Evolutionary conservation across 2,888 invertebrate genomes (phyloP), one percentile per base, ranked within the genome.

Genomic region (Dasypogon diadema): DNA sequence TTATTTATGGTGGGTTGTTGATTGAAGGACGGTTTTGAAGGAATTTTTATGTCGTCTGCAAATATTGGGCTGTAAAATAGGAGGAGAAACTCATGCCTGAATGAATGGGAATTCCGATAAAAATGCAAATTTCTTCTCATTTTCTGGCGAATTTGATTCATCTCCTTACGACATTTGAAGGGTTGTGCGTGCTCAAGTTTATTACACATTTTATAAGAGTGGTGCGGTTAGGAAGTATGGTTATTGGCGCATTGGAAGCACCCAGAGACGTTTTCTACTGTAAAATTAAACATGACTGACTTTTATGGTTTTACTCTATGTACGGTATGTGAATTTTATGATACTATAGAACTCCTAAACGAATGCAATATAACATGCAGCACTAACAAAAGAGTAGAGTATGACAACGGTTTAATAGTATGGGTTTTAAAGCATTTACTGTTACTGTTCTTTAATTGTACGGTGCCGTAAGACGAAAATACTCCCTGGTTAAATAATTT

Each of bases 1-100:
- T 77, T 77, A 77, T 77, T 77, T 77, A 77, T 77, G 65, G 73
- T 63, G 70, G 75, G 73, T 74, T 77, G 75, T 77, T 75, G 77
- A 77, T 77, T 77, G 77, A 77, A 75, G 77, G 75, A 77, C 75
- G 63, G 65, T 77, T 75, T 74, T 74, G 65, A 76, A 73, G 74
- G 77, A 75, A 77, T 75, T 77, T 77, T 77, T 75, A 77, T 77
- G 73, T 73, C 75, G 58, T 77, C 77, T 75, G 34, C 54, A 75
- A 75, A 75, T 77, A 77, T 77, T 74, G 77, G 77, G 73, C 48
- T 68, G 75, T 65, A 77, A 77, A 77, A 72, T 37, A 37, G 26
- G 22, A 60, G 21, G 48, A 46, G 54, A 34, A 24, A 16, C 46
- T 46, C 30, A 21, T 51, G 74, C 48, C 16, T 48, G 16, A 30